Evolutionary conservation across 2,797 vertebrate genomes (phyloP).

Genomic region (Urophycis tenuis): DNA sequence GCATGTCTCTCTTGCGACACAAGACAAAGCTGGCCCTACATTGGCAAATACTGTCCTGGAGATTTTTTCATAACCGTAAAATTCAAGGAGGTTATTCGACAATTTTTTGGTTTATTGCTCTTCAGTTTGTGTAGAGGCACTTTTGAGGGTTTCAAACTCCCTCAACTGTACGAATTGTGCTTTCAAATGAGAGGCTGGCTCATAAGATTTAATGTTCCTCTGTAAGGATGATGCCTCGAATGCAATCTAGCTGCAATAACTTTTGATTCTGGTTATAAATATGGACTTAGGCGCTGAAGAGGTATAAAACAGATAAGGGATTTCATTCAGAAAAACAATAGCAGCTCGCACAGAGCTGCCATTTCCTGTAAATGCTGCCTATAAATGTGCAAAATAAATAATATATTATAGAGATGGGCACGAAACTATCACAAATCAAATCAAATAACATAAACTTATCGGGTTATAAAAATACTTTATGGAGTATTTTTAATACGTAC

Average conservation of each 20-base stretch:
- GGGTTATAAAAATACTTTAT: background rate
- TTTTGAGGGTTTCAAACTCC: background rate
- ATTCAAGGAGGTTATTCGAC: background rate
- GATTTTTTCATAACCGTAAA: background rate
- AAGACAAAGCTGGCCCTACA: background rate
- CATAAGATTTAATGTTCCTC: conserved; percentile 50
- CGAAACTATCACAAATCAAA: background rate
- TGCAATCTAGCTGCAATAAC: conserved; percentile 26
- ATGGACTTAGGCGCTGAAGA: conserved; percentile 26
- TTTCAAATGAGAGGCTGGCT: conserved; percentile 36
- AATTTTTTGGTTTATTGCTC: conserved; percentile 1
- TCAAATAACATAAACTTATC: background rate
- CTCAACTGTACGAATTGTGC: conserved; percentile 10
- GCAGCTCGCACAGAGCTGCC: background rate
- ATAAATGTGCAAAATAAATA: background rate
- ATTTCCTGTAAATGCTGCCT: background rate
- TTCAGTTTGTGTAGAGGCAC: background rate
- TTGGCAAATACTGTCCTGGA: conserved; percentile 21
- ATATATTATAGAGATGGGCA: background rate
- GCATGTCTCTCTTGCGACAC: background rate
- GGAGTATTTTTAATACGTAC: background rate
- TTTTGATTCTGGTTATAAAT: conserved; percentile 6
- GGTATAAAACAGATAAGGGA: conserved; percentile 6
- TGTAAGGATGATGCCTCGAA: conserved; percentile 27
- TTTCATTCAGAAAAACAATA: conserved; percentile 1